phyloP scores from a whole-genome alignment of 2,888 invertebrate genomes.

The Eugnorisma glareosa region DNA sequence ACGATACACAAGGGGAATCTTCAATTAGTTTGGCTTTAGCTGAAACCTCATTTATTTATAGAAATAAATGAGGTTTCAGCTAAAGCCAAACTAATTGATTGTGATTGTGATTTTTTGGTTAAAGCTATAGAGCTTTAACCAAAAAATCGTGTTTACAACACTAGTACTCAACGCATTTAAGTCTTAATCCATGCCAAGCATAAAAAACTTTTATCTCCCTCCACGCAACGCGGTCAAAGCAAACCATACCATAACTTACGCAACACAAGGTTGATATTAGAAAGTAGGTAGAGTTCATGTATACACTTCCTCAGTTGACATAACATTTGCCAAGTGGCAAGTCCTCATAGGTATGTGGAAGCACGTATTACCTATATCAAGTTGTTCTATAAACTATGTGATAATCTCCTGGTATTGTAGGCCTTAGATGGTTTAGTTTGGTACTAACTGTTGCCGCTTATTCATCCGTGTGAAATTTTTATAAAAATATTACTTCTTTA shows the following conservation, averaged over 20 bases:
- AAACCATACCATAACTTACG: conserved; percentile 53
- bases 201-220: conserved; percentile 27
- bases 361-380: conserved; percentile 54
- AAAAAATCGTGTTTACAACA: background rate
- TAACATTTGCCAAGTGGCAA: conserved; percentile 59
- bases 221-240: conserved; percentile 29
- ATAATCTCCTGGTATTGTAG: background rate
- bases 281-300: conserved; percentile 68
- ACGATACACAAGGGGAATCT: background rate
- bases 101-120: no score
- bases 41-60: background rate
- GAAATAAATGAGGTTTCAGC: no score
- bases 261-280: conserved; percentile 65
- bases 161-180: background rate
- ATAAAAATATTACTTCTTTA: no score
- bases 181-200: conserved; percentile 7
- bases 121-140: no score
- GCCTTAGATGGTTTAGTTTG: no score
- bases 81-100: no score
- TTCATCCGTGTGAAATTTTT: no score
- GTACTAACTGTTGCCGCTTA: background rate
- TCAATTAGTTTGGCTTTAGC: background rate
- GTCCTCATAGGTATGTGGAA: conserved; percentile 45
- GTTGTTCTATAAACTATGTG: conserved; percentile 7
- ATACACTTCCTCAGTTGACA: conserved; percentile 66